Evolutionary conservation across 2,113 vertebrate species (phyloP), one percentile per base, ranked within the genome.

Genomic region (Apus apus): DNA sequence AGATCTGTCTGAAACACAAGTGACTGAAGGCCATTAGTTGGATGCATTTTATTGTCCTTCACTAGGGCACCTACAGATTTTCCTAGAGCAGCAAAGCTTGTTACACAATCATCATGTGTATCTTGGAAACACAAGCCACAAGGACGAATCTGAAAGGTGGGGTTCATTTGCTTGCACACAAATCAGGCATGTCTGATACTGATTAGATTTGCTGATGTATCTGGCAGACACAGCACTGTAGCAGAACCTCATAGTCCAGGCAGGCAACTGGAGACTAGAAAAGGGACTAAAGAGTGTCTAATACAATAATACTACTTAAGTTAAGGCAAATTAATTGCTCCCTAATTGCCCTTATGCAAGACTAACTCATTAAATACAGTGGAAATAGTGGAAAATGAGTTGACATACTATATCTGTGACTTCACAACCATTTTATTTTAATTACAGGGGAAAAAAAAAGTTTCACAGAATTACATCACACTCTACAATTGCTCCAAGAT

Each of bases 381-480:
- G 8, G 27, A 68, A 89, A 85, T 2, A 68, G 9, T 56, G 23
- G 26, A 84, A 76, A 32, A 15, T 18, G 34, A 80, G 29, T 51
- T 86, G 80, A 43, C 11, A 78, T 48, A 60, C 8, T 51, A 65
- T 38, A 3, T 51, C 29, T 76, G 40, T 43, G 15, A 64, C 21
- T 78, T 65, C 32, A 36, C 5, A 82, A 54, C 2, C n/a, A 26
- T 58, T 79, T 48, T 61, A 34, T 40, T 78, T 89, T 20, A 45
- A 29, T 36, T 29, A 67, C 36, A 60, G n/a, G 45, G 46, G 30
- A 72, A 34, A 58, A 56, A n/a, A 81, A 34, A 9, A 57, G 27
- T 61, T 95, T 89, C 7, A 90, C 53, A 93, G 67, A 88, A 92
- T 94, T 95, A 85, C 11, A 20, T 48, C 94, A 80, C 48, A 94